Evolutionary conservation across 2,888 invertebrate genomes (phyloP).

Genomic region (Odontocerum albicorne): DNA sequence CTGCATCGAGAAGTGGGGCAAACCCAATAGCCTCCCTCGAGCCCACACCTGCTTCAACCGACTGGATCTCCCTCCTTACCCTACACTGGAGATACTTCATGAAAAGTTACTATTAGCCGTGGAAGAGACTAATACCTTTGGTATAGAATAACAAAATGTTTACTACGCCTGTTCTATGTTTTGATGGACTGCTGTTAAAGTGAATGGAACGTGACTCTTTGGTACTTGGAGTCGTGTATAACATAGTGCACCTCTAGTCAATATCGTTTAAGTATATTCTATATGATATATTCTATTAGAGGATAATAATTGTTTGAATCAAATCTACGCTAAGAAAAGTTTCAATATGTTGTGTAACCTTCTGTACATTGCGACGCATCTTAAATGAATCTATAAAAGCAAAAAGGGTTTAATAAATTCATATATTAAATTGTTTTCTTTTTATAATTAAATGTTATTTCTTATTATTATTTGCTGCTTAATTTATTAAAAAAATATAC

Average conservation of each 20-base stretch:
- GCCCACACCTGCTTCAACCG: constrained; percentile 99
- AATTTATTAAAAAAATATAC: constrained; percentile 31
- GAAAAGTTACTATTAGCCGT: constrained; percentile 92
- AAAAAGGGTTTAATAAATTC: constrained; percentile 8
- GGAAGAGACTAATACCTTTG: constrained; percentile 95
- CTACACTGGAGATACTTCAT: constrained; percentile 85
- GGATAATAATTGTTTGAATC: constrained; percentile 10
- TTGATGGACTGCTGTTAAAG: neutral
- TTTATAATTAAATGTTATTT: constrained; percentile 33
- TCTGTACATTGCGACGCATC: constrained; percentile 12
- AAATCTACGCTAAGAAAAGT: constrained; percentile 10
- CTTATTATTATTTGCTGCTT: constrained; percentile 29
- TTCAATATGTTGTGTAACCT: constrained; percentile 17
- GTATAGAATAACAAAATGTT: constrained; percentile 74
- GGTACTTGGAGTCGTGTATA: constrained; percentile 8
- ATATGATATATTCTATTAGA: constrained; percentile 11
- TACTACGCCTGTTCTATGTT: constrained; percentile 24
- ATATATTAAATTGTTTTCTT: constrained; percentile 29
- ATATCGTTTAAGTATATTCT: constrained; percentile 32
- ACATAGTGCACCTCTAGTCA: constrained; percentile 36
- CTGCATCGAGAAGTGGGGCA: constrained; percentile 97
- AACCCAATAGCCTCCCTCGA: constrained; percentile 88
- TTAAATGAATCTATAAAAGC: constrained; percentile 3
- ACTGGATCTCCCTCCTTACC: constrained; percentile 94
- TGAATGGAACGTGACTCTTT: constrained; percentile 4